phyloP scores from a whole-genome alignment of 2,888 invertebrate genomes.

The Calliopum simillimum region DNA sequence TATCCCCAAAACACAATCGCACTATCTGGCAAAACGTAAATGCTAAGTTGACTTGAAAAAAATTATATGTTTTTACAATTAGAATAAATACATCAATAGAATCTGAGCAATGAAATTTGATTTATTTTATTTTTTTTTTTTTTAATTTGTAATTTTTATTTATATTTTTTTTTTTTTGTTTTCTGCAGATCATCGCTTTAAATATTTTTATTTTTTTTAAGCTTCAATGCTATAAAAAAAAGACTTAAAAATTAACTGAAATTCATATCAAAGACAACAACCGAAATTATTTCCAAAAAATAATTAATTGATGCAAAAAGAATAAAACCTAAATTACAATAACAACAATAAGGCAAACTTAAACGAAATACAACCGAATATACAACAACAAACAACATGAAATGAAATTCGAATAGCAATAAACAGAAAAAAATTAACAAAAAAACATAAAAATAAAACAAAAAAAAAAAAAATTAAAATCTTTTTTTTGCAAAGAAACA shows the following conservation, averaged over 20 bases:
- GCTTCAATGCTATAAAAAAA: constrained; percentile 34
- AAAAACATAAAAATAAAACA: not conserved
- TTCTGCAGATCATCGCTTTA: not conserved
- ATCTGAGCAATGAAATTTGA: no score
- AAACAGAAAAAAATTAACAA: constrained; percentile 14
- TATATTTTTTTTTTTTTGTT: not conserved
- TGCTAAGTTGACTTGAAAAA: no score
- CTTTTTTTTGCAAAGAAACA: no score
- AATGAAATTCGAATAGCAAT: constrained; percentile 22
- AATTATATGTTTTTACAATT: no score
- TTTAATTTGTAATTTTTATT: no score
- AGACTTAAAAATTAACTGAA: constrained; percentile 54
- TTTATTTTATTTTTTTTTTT: no score
- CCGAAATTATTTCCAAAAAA: constrained; percentile 37
- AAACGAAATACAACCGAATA: constrained; percentile 38
- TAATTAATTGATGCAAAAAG: constrained; percentile 39
- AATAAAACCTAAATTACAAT: constrained; percentile 17
- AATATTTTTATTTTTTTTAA: not conserved
- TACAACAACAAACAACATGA: constrained; percentile 13
- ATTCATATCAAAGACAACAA: constrained; percentile 51
- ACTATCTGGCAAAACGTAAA: no score
- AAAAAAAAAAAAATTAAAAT: constrained; percentile 8
- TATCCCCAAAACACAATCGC: no score
- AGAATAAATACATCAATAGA: no score
- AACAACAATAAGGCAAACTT: constrained; percentile 38